These are phyloP conservation scores for Leucopsar rothschildi DNA, from an alignment of 2,113 vertebrate genomes.

Conservation along the genomic window DNA sequence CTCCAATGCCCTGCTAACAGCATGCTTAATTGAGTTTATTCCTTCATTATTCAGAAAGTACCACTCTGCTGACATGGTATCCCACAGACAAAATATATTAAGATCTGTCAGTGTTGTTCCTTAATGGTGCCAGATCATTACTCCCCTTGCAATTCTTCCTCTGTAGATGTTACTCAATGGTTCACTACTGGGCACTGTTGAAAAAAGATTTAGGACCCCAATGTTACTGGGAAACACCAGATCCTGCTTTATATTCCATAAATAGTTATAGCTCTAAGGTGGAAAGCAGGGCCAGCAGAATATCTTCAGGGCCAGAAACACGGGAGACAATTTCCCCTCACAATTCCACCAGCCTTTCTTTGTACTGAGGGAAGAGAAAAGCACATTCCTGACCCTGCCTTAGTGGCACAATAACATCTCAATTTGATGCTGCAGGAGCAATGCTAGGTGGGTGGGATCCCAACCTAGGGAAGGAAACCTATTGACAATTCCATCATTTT, in stretches of 20 bases:
- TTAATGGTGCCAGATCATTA: neutral
- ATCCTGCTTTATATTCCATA: neutral
- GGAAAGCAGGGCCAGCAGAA: neutral
- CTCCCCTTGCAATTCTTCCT: neutral
- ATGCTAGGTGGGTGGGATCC: neutral
- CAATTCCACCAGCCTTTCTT: neutral
- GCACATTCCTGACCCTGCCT: neutral
- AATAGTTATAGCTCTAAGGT: neutral
- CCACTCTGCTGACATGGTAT: neutral
- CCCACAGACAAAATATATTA: neutral
- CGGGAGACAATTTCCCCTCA: accelerated
- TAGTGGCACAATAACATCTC: neutral
- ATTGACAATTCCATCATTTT: neutral
- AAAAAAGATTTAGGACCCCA: neutral
- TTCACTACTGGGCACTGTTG: neutral
- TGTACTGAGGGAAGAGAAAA: neutral
- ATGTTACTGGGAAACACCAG: neutral
- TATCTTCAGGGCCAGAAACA: neutral
- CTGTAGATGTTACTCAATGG: neutral
- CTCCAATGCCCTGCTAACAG: neutral
- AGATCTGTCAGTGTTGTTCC: neutral
- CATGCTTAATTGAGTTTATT: neutral
- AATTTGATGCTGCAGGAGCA: accelerated
- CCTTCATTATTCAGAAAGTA: neutral
- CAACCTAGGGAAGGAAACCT: neutral